A percentile compares a stretch with the other conserved stretches of the same genome.
Evolutionary conservation across 2,888 invertebrate genomes (phyloP).

Genomic region (Eristalis tenax): DNA sequence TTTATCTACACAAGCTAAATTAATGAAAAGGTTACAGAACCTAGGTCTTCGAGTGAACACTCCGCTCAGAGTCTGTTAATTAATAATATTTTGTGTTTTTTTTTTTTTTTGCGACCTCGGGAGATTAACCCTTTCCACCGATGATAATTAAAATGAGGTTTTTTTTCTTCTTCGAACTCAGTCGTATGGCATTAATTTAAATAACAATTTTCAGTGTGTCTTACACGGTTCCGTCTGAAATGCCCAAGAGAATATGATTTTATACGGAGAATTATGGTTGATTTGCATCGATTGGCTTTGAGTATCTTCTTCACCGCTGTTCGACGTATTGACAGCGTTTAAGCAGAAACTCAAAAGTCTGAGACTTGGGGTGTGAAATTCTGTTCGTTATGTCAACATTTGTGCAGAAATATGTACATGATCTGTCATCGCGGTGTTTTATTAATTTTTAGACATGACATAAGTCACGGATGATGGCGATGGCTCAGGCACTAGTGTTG

Average conservation of each 20-base stretch:
- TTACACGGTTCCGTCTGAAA: conserved; percentile 6
- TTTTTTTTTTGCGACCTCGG: conserved; percentile 19
- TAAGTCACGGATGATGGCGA: background rate
- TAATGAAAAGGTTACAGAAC: conserved; percentile 37
- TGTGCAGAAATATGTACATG: background rate
- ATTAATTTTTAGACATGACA: background rate
- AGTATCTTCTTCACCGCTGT: background rate
- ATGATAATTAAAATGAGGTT: conserved; percentile 34
- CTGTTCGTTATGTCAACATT: background rate
- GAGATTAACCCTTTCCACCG: conserved; percentile 33
- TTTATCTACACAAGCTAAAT: background rate
- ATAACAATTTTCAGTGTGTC: conserved; percentile 8
- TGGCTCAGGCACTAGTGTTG: background rate
- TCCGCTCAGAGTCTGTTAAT: background rate
- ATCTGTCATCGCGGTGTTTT: background rate
- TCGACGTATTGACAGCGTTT: background rate
- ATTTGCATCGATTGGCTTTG: conserved; percentile 31
- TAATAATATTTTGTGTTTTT: conserved; percentile 3
- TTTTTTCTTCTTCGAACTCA: background rate
- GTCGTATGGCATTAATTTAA: conserved; percentile 30
- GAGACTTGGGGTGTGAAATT: background rate
- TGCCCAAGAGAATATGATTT: conserved; percentile 15
- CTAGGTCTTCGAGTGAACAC: conserved; percentile 4
- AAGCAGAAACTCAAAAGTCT: background rate
- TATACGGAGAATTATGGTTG: conserved; percentile 22